Conservation (phyloP, 2,888 invertebrate species). For the Tethea ocularis region DNA sequence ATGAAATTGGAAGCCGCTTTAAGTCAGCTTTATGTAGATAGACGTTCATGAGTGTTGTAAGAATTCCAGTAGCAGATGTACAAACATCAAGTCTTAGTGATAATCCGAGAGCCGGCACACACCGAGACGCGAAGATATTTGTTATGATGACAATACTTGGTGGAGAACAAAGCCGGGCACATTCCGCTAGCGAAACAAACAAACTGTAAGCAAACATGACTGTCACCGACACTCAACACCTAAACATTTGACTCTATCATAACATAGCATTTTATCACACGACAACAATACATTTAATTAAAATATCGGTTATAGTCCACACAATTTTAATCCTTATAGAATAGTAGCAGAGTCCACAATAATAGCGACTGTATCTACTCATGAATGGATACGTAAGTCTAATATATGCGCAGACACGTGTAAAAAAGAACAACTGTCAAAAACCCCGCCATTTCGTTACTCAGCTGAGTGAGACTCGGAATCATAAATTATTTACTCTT, state of each 20-base stretch:
- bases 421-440: conserved; percentile 51
- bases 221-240: conserved; percentile 31
- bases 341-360: conserved; percentile 8
- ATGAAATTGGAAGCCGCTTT: background rate
- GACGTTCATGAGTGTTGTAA: background rate
- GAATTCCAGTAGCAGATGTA: conserved; percentile 9
- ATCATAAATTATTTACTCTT: conserved; percentile 11
- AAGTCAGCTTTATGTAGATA: background rate
- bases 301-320: background rate
- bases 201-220: conserved; percentile 31
- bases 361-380: conserved; percentile 18
- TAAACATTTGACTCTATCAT: conserved; percentile 28
- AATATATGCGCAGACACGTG: conserved; percentile 60
- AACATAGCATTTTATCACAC: conserved; percentile 23
- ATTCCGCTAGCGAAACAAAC: conserved; percentile 34
- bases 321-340: conserved; percentile 2
- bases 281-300: conserved; percentile 20
- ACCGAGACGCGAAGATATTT: conserved; percentile 34
- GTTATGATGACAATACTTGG: conserved; percentile 41
- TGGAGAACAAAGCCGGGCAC: conserved; percentile 40
- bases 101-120: conserved; percentile 23
- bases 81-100: conserved; percentile 15
- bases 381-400: conserved; percentile 35
- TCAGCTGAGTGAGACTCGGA: conserved; percentile 33
- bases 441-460: conserved; percentile 29